phyloP scores from a whole-genome alignment of 2,797 vertebrate species.

The Chloroceryle inda region DNA sequence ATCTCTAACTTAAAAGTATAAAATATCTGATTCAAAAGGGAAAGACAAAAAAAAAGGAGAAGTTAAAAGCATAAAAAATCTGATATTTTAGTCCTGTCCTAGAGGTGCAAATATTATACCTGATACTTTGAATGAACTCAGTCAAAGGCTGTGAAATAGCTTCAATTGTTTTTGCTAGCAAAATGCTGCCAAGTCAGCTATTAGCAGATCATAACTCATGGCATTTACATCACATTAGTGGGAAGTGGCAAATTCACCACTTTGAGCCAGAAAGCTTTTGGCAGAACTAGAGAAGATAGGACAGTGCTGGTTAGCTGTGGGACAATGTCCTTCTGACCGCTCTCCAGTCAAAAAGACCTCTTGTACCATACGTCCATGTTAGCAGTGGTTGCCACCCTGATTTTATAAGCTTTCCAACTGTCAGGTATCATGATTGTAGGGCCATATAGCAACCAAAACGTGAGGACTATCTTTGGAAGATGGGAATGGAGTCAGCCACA shows the following conservation, averaged over 20 bases:
- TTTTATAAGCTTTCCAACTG: neutral
- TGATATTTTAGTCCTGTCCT: neutral
- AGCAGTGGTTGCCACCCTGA: neutral
- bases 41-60: no score
- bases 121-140: neutral
- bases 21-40: neutral
- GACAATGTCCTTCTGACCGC: neutral
- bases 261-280: neutral
- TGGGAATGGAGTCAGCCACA: neutral
- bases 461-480: neutral
- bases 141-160: neutral
- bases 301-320: neutral
- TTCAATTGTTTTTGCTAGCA: neutral
- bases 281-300: neutral
- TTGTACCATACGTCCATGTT: neutral
- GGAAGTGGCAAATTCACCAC: neutral
- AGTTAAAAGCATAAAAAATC: neutral
- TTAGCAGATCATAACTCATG: neutral
- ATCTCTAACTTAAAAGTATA: neutral
- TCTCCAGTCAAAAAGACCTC: neutral
- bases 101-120: neutral
- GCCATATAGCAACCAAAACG: neutral
- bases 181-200: neutral
- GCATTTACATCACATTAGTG: neutral
- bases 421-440: neutral